A percentile compares a stretch with the other conserved stretches of the same genome.
phyloP scores from a whole-genome alignment of 2,797 vertebrate genomes.

The Avahi laniger region DNA sequence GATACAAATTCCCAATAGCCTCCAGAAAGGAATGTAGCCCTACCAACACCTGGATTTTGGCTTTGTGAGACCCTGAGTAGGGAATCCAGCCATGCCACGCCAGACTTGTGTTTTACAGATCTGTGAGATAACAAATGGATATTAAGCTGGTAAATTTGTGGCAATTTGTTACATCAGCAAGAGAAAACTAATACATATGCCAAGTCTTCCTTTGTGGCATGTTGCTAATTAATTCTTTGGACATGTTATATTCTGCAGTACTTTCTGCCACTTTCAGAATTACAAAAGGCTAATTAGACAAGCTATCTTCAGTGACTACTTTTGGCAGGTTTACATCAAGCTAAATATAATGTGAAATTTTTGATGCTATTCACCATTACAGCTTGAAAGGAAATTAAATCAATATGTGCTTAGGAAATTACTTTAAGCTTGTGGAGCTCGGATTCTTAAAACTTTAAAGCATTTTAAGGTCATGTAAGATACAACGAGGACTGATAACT shows the following conservation, averaged over 20 bases:
- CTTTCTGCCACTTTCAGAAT: slow-evolving; percentile 37
- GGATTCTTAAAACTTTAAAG: slow-evolving; percentile 43
- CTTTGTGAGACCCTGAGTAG: neutral
- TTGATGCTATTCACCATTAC: slow-evolving; percentile 31
- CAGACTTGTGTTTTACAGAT: neutral
- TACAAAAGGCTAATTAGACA: slow-evolving; percentile 55
- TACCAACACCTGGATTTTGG: neutral
- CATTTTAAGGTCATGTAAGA: neutral
- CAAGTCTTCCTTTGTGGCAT: slow-evolving; percentile 1
- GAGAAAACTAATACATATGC: slow-evolving; percentile 40
- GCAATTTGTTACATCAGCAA: slow-evolving; percentile 55
- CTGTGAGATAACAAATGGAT: slow-evolving; percentile 20
- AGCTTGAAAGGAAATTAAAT: slow-evolving; percentile 49
- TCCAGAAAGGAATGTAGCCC: neutral
- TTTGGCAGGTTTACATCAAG: slow-evolving; percentile 24
- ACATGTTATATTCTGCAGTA: slow-evolving; percentile 18
- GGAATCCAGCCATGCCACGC: neutral
- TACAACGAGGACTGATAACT: neutral
- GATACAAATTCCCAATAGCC: neutral
- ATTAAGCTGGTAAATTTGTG: neutral
- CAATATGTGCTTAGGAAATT: slow-evolving; percentile 52
- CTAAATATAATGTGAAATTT: slow-evolving; percentile 50
- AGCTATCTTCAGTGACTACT: slow-evolving; percentile 31
- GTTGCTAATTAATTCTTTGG: slow-evolving; percentile 53
- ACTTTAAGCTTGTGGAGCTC: neutral